Evolutionary conservation across 2,113 vertebrate species (phyloP).

Genomic region (Tor tambroides): DNA sequence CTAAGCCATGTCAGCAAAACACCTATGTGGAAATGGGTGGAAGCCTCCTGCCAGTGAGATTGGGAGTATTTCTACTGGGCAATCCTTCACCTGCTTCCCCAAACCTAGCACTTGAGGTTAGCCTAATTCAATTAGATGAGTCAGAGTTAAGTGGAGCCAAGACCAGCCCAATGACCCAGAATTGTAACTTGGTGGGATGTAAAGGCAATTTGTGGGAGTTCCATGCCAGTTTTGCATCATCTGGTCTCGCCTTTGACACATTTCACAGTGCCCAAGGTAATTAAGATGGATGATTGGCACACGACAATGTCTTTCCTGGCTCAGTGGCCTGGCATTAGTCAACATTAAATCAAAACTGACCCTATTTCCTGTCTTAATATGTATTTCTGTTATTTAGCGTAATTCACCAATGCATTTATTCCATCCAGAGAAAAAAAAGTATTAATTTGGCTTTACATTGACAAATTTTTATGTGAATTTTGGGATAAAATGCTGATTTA

Average conservation of each 20-base stretch:
- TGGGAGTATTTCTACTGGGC: constrained; percentile 24
- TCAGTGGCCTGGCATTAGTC: background rate
- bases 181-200: constrained; percentile 14
- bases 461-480: background rate
- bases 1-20: constrained; percentile 43
- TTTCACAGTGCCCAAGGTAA: constrained; percentile 13
- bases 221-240: constrained; percentile 30
- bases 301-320: background rate
- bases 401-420: background rate
- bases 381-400: background rate
- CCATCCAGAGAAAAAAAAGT: background rate
- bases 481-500: background rate
- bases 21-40: constrained; percentile 40
- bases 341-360: constrained; percentile 23
- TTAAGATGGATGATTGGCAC: background rate
- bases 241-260: constrained; percentile 41
- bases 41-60: constrained; percentile 28
- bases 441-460: too few relatives aligned
- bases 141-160: constrained; percentile 43
- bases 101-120: constrained; percentile 50
- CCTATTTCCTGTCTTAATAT: background rate
- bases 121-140: constrained; percentile 50
- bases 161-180: constrained; percentile 33
- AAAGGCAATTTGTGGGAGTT: background rate
- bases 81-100: constrained; percentile 50